Evolutionary conservation across 2,113 vertebrate species (phyloP).

Genomic region (Gallinago jamesoni): DNA sequence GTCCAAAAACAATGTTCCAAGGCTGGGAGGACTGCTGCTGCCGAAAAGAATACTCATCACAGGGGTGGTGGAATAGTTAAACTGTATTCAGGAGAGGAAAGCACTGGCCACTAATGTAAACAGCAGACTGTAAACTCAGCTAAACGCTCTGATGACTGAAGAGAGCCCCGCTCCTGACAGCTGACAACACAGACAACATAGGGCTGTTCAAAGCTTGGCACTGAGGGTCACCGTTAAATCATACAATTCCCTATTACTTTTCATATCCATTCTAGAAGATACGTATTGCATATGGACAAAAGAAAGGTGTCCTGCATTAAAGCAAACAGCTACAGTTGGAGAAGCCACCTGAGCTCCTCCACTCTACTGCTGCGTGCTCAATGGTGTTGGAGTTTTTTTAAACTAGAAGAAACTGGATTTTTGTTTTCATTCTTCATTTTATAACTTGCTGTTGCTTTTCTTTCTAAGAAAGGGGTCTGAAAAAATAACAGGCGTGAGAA

Average conservation of each 20-base stretch:
- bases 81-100: slow-evolving; percentile 36
- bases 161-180: slow-evolving; percentile 5
- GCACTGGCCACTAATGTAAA: slow-evolving; percentile 28
- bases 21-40: slow-evolving; percentile 59
- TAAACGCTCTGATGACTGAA: slow-evolving; percentile 40
- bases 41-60: slow-evolving; percentile 48
- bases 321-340: neutral
- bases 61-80: slow-evolving; percentile 32
- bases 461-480: neutral
- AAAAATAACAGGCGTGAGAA: neutral
- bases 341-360: slow-evolving; percentile 4
- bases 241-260: slow-evolving; percentile 3
- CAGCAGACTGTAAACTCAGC: slow-evolving; percentile 32
- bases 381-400: neutral
- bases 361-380: neutral
- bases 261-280: neutral
- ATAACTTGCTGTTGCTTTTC: neutral
- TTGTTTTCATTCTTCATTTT: neutral
- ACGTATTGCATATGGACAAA: neutral
- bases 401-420: neutral
- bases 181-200: neutral
- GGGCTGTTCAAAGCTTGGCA: slow-evolving; percentile 30
- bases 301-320: neutral
- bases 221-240: slow-evolving; percentile 27
- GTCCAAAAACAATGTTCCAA: slow-evolving; percentile 86